Conservation (phyloP, 92 coral and sea anemone genomes). For the Palythoa grandis region DNA sequence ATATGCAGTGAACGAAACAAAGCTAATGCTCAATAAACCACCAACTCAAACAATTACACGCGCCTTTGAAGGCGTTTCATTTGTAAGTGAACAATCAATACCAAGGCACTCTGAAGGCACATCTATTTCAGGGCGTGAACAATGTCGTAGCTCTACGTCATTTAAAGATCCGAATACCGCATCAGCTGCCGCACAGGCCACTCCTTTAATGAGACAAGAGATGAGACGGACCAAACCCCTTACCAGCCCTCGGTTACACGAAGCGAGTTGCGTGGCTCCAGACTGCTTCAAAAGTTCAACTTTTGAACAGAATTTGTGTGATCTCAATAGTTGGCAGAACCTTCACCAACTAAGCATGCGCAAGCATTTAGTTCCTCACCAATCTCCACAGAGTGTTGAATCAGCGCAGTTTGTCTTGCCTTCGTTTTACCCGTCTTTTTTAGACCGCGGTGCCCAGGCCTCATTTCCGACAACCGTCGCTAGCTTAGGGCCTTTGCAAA, state of each 20-base stretch:
- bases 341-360: conserved; percentile 13
- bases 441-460: neutral
- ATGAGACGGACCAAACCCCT: neutral
- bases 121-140: neutral
- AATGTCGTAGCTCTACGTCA: neutral
- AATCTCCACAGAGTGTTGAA: neutral
- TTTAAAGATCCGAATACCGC: neutral
- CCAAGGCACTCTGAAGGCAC: neutral
- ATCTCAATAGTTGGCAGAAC: conserved; percentile 5
- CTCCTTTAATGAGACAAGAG: neutral
- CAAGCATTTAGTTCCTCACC: conserved; percentile 5
- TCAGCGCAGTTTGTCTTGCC: conserved; percentile 23
- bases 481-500: neutral
- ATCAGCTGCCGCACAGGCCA: neutral
- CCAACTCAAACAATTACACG: neutral
- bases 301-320: neutral
- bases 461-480: neutral
- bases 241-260: neutral
- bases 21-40: neutral
- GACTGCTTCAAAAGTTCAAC: neutral
- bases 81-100: neutral
- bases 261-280: neutral
- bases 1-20: too few species aligned
- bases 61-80: neutral
- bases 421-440: neutral